Evolutionary conservation across 2,888 invertebrate genomes (phyloP), one percentile per base, ranked within the genome.

Genomic region (Caenorhabditis imperialis): DNA sequence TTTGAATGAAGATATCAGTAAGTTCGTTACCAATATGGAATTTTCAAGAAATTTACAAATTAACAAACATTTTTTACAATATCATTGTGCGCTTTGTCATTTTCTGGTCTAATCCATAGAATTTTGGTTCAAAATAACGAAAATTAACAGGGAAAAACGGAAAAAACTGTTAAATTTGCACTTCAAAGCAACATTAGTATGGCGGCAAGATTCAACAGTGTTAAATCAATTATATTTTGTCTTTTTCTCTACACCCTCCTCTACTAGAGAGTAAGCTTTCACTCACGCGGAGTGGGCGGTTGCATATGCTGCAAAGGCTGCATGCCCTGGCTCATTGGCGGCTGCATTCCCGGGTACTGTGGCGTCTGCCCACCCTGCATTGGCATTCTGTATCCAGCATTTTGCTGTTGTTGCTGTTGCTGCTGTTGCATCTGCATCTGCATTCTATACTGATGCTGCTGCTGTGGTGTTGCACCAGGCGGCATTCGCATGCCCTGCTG

Each of bases 281-380:
- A 16, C 57, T 54, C 50, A 63, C 71, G 62, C 7, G 62, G 62
- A 10, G 67, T 58, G 25, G 48, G 53, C 3, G 58, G 62, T 18
- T 55, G 61, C 27, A 62, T 53, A 25, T 37, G 48, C 10, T 58
- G 58, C 25, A 50, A 22, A 16, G 14, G 58, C 20, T 58, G 47
- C 37, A 25, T 30, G 6, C 27, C 16, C 3, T 8, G 25, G 23
- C 18, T 45, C 35, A 7, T 47, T 47, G 8, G 27, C 8, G 14
- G 42, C 2, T 8, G 42, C 27, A 44, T n/a, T 30, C 30, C 30
- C 27, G 54, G 55, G n/a, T 55, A 55, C 35, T 50, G 48, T 12
- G 60, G 60, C 5, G 50, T 33, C 18, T 38, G 44, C 25, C 40
- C 5, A 20, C 25, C 14, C 22, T 42, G 55, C 14, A 30, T 30